Percentiles rank a stretch among this genome's conserved stretches.
These are phyloP conservation scores for Ophonus ardosiacus DNA, from an alignment of 2,888 invertebrate species.

Conservation along the genomic window DNA sequence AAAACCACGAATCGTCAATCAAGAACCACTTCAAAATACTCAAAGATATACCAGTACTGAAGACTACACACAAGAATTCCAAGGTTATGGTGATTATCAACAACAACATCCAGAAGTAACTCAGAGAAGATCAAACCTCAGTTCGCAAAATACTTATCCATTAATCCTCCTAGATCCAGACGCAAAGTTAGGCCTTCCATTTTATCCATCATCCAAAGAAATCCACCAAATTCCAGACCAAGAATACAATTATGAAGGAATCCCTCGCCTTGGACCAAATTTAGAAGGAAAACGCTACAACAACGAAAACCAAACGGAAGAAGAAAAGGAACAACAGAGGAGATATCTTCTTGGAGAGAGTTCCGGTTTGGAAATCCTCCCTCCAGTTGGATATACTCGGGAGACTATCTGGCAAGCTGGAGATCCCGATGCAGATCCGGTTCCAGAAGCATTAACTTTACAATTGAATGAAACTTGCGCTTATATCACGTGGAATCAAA, in stretches of 20 bases:
- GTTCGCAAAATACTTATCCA: conserved; percentile 33
- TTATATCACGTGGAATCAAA: conserved; percentile 48
- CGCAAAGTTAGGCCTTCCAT: conserved; percentile 51
- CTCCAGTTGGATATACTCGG: neutral
- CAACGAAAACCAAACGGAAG: conserved; percentile 33
- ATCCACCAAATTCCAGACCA: neutral
- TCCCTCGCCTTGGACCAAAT: neutral
- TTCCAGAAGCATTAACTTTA: conserved; percentile 30
- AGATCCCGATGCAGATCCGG: conserved; percentile 31
- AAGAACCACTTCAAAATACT: neutral
- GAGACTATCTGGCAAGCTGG: conserved; percentile 59
- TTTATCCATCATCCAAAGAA: conserved; percentile 38
- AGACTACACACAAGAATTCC: neutral
- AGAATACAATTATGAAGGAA: conserved; percentile 47
- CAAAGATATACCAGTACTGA: neutral
- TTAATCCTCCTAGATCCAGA: conserved; percentile 38
- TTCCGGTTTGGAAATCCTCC: neutral
- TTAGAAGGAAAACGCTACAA: conserved; percentile 13
- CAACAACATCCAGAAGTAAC: conserved; percentile 21
- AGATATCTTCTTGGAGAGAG: neutral
- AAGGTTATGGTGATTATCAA: neutral
- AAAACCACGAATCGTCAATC: neutral
- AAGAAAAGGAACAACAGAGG: conserved; percentile 7
- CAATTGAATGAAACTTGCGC: conserved; percentile 58
- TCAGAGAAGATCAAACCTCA: neutral